Evolutionary conservation across 2,113 vertebrate species (phyloP), one percentile per base, ranked within the genome.

Genomic region (Ptilonorhynchus violaceus): DNA sequence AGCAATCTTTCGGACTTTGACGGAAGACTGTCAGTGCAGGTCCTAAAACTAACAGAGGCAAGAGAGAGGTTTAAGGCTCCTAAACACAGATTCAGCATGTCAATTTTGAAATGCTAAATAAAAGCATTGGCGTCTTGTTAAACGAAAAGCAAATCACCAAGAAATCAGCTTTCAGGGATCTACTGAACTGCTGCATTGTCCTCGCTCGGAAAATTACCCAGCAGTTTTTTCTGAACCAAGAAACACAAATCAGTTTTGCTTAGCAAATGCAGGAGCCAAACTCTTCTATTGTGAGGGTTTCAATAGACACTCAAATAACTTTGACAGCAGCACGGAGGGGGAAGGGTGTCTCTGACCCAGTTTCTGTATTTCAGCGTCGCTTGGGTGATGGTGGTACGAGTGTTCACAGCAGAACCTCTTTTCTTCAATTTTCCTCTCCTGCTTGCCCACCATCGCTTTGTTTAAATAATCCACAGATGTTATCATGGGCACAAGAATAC

Each of bases 241-340:
- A 95, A 93, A 80, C 76, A 94, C 73, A 70, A 94, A 96, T 96
- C 89, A 92, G 85, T 93, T 94, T 95, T 95, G 55, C 91, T 91
- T 41, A 85, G 92, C 4, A 12, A 96, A 96, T 41, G 78, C 87
- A 83, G 47, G 82, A 92, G 96, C 96, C 92, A 93, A 94, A 96
- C 93, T 93, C 84, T 89, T 91, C 89, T 73, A 96, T 97, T 97
- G 96, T 97, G 90, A 95, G 50, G 62, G 86, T 92, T 97, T 97
- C 96, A 96, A 97, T 92, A 96, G 96, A 74, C 8, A 21, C 79
- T 95, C 96, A 96, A 97, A 96, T 95, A 97, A 95, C 92, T 96
- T 94, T 85, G 92, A 95, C 96, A 95, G 83, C 13, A 8, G 89
- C 10, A 5, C 33, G 77, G 91, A 89, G 95, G 92, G 93, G 92